These are phyloP conservation scores for Amphimedon queenslandica DNA, from an alignment of 37 sponge, comb jelly and placozoan species.

Conservation along the genomic window DNA sequence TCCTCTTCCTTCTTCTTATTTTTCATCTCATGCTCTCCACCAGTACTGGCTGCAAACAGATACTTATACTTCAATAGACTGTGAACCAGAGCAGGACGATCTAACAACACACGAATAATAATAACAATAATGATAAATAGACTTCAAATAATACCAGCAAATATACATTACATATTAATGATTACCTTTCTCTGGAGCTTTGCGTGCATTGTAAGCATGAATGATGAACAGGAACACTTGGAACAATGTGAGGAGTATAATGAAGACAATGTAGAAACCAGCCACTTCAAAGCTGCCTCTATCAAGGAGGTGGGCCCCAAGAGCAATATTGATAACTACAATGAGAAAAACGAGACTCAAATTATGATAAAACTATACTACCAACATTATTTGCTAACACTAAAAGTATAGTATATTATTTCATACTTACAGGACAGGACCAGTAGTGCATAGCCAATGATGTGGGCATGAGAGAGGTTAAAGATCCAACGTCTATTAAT, in stretches of 20 bases:
- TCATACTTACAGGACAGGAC: too few species aligned
- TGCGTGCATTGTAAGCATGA: background rate
- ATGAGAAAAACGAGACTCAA: background rate
- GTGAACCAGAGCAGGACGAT: background rate
- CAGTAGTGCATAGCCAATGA: conserved; percentile 40
- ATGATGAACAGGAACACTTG: background rate
- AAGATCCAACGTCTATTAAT: conserved; percentile 69
- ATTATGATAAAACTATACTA: too few species aligned
- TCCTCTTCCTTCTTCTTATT: too few species aligned
- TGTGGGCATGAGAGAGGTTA: conserved; percentile 33
- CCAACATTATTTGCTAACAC: too few species aligned
- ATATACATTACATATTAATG: too few species aligned
- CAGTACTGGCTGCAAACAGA: too few species aligned
- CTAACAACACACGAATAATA: too few species aligned
- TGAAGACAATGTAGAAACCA: conserved; percentile 18
- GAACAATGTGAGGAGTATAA: conserved; percentile 9
- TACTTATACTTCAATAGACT: too few species aligned
- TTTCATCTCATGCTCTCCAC: too few species aligned
- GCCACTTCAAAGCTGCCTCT: conserved; percentile 5
- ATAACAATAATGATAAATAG: too few species aligned
- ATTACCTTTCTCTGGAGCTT: conserved; percentile 4
- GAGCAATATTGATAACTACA: conserved; percentile 28
- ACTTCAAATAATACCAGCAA: too few species aligned
- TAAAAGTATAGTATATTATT: too few species aligned
- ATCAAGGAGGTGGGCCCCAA: conserved; percentile 19